A percentile compares a stretch with the other conserved stretches of the same genome.
phyloP scores from a whole-genome alignment of 2,797 vertebrate genomes.

The Hirundo rustica region DNA sequence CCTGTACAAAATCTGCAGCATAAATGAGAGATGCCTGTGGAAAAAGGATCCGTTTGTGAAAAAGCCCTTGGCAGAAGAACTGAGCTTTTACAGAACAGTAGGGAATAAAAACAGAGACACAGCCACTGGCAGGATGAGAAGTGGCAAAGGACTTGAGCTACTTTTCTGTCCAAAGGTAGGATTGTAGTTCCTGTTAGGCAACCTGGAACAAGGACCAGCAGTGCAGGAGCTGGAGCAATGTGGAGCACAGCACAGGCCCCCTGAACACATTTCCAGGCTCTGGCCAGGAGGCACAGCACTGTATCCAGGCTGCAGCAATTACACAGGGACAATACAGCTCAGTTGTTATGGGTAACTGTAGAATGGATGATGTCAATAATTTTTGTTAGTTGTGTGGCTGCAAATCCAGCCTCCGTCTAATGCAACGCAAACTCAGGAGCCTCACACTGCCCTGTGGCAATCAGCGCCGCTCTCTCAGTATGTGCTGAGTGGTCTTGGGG shows the following conservation, averaged over 20 bases:
- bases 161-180: not conserved
- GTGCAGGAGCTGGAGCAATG: not conserved
- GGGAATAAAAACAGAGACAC: not conserved
- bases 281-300: not conserved
- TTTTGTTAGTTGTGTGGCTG: not conserved
- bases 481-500: not conserved
- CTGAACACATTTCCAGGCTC: not conserved
- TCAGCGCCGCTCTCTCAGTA: not conserved
- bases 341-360: slow-evolving; percentile 22
- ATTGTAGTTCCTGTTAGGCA: not conserved
- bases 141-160: not conserved
- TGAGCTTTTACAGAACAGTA: not conserved
- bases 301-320: slow-evolving; percentile 4
- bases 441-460: not conserved
- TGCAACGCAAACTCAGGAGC: not conserved
- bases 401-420: not conserved
- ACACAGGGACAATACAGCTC: not conserved
- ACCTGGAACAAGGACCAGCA: not conserved
- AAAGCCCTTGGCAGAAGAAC: not conserved
- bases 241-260: not conserved
- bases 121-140: not conserved
- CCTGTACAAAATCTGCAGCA: not conserved
- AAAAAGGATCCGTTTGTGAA: not conserved
- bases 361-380: not conserved
- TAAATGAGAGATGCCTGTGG: not conserved